Evolutionary conservation across 92 coral and sea anemone species (phyloP), one percentile per base, ranked within the genome.

Genomic region (Heliopora coerulea): DNA sequence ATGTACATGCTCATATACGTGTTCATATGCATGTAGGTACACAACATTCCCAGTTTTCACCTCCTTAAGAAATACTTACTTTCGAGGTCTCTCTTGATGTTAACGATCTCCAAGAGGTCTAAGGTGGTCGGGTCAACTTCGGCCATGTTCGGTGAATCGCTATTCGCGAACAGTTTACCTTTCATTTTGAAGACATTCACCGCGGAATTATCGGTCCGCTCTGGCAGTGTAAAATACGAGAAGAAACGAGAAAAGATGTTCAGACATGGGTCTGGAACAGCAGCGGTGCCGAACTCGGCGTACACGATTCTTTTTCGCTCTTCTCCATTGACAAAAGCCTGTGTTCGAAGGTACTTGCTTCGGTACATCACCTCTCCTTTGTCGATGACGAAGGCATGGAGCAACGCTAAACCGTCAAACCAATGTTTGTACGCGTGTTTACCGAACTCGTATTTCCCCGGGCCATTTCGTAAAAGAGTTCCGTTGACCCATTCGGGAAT

Each of bases 361-460:
- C 83, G 67, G 63, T 93, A 93, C 5, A 80, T 85, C 23, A 93
- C 98, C 78, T 86, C 87, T 0, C 98, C 98, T 54, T 88, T 87
- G 32, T 93, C 95, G 37, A 93, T 80, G 40, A 78, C 65, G 73
- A 87, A 93, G 61, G 88, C 85, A 39, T 95, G 99, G 8, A 95
- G 83, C 89, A 95, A 82, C 1, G 91, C 95, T 49, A 90, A 78
- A 26, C 99, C 99, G 18, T 95, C 99, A 62, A 95, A 95, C 99
- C 99, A 95, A 61, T 95, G 99, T 56, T 95, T 95, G 79, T 86
- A 91, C 1, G 88, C 61, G 23, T 91, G 88, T 59, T 79, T 82
- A 0, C 97, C 99, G 52, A 95, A 83, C 74, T 95, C 99, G 65
- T 85, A 95, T 79, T 90, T 81, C n/a, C 89, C 99, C 0, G 99